Conservation (phyloP, 2,797 vertebrate species). For the Aeoliscus strigatus region DNA sequence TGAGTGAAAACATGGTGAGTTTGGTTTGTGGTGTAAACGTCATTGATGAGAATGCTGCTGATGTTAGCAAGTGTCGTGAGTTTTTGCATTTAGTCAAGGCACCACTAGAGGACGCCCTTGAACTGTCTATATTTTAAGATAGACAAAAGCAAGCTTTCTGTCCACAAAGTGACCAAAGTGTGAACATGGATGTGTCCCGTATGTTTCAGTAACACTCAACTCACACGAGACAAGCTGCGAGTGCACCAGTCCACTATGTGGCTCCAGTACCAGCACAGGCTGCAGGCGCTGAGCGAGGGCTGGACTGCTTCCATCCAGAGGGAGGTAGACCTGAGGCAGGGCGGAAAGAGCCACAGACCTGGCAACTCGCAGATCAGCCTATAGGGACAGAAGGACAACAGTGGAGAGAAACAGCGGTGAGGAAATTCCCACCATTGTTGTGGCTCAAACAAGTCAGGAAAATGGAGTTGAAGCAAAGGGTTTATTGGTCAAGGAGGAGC, state of each 20-base stretch:
- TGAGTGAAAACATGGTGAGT: no score
- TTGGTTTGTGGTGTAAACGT: neutral
- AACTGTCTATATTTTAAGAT: conserved; percentile 1
- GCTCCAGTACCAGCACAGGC: conserved; percentile 81
- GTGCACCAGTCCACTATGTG: conserved; percentile 69
- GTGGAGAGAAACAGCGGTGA: neutral
- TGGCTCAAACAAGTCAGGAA: neutral
- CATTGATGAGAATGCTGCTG: neutral
- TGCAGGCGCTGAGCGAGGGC: conserved; percentile 68
- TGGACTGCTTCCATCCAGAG: conserved; percentile 47
- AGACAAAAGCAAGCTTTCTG: neutral
- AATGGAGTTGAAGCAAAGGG: neutral
- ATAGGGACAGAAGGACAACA: neutral
- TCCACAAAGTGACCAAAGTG: no score
- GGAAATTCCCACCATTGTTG: neutral
- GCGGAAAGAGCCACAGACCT: conserved; percentile 36
- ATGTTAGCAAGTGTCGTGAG: no score
- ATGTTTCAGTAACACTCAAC: conserved; percentile 15
- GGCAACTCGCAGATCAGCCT: conserved; percentile 48
- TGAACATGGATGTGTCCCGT: neutral
- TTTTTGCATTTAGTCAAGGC: no score
- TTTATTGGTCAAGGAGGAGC: neutral
- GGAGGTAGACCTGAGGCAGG: conserved; percentile 70
- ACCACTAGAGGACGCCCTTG: conserved; percentile 44
- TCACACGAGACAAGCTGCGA: conserved; percentile 77